Conservation (phyloP, 2,888 invertebrate genomes). For the Anoplius nigerrimus region DNA sequence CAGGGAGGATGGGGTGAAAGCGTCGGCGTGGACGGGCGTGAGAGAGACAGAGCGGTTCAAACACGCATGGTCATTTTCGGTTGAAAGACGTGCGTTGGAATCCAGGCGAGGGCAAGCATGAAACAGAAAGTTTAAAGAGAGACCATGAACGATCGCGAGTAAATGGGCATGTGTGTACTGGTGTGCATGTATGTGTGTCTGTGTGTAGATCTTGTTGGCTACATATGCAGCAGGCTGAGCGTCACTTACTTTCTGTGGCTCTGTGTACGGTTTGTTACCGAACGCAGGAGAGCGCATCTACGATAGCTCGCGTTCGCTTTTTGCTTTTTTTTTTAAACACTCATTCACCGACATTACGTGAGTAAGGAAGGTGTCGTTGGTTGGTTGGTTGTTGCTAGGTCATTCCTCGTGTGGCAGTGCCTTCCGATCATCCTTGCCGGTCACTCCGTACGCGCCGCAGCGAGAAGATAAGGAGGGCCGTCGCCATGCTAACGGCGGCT, state of each 20-base stretch:
- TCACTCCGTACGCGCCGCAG: too few species aligned
- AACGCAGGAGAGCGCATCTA: too few species aligned
- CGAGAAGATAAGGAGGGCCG: too few species aligned
- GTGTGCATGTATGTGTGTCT: too few species aligned
- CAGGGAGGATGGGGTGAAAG: slow-evolving; percentile 59
- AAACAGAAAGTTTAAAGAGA: slow-evolving; percentile 75
- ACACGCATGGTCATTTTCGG: slow-evolving; percentile 49
- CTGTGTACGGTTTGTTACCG: not conserved
- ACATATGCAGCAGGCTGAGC: not conserved
- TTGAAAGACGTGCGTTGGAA: slow-evolving; percentile 70
- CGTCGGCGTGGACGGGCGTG: slow-evolving; percentile 55
- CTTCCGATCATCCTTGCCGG: too few species aligned
- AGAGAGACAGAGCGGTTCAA: slow-evolving; percentile 31
- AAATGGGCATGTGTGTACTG: slow-evolving; percentile 32
- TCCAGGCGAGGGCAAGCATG: slow-evolving; percentile 75
- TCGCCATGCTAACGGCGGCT: too few species aligned
- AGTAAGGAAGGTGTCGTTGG: too few species aligned
- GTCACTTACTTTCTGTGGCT: too few species aligned
- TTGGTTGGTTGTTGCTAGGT: too few species aligned
- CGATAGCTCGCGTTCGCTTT: too few species aligned
- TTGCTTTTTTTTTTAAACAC: not conserved
- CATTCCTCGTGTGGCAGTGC: too few species aligned
- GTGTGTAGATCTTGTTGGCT: too few species aligned
- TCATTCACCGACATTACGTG: not conserved
- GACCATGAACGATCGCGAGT: slow-evolving; percentile 71